Percentiles rank a stretch among this genome's conserved stretches.
Evolutionary conservation across 2,797 vertebrate species (phyloP).

Genomic region (Austrolebias charrua): DNA sequence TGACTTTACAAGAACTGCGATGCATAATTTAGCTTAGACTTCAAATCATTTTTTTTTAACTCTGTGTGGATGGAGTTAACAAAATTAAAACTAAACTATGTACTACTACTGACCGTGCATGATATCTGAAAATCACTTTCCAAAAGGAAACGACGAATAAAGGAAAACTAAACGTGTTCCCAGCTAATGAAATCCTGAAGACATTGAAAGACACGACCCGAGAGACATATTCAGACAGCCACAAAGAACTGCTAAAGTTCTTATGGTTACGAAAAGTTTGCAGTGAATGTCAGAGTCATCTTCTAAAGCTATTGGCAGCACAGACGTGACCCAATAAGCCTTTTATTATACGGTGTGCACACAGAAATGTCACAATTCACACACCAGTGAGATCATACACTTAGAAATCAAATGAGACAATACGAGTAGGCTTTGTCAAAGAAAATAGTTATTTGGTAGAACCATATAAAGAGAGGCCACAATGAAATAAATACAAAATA

Average conservation of each 20-base stretch:
- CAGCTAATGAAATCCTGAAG: conserved; percentile 2
- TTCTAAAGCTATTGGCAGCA: conserved; percentile 50
- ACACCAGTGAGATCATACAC: conserved; percentile 73
- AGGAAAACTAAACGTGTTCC: not conserved
- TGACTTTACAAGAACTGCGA: too few relatives aligned
- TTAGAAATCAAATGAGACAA: conserved; percentile 53
- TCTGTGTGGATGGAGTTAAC: not conserved
- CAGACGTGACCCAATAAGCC: conserved; percentile 61
- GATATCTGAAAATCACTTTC: not conserved
- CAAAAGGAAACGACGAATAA: not conserved
- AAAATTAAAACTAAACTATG: too few relatives aligned
- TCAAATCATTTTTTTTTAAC: too few relatives aligned
- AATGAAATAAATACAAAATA: too few relatives aligned
- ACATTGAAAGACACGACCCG: conserved; percentile 12
- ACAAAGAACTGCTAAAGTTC: conserved; percentile 32
- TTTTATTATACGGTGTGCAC: conserved; percentile 73
- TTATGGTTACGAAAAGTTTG: conserved; percentile 51
- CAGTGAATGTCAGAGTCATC: conserved; percentile 48
- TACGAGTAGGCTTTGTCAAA: conserved; percentile 77
- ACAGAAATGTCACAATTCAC: conserved; percentile 74
- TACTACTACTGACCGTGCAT: not conserved
- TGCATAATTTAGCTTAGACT: not conserved
- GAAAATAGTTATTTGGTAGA: conserved; percentile 75
- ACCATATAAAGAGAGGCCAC: too few relatives aligned
- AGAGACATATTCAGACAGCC: conserved; percentile 16